These are phyloP conservation scores for Blera fallax DNA, from an alignment of 2,888 invertebrate genomes.

Conservation along the genomic window DNA sequence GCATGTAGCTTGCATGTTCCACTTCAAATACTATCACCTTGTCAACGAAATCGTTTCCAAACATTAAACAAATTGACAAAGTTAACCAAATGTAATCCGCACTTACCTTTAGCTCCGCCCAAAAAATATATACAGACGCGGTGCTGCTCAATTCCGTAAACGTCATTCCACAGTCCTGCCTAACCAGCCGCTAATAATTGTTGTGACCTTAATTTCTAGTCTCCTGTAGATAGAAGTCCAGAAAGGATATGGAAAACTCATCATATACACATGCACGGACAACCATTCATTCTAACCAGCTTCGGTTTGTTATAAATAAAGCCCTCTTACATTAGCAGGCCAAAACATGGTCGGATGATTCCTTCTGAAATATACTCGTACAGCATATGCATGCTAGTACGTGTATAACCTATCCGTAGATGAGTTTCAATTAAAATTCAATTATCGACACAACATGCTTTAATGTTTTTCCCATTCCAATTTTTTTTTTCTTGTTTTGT, in stretches of 20 bases:
- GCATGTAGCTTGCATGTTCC: neutral
- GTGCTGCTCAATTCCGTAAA: neutral
- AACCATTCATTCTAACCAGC: too few relatives aligned
- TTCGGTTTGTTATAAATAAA: constrained; percentile 2
- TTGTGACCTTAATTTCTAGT: constrained; percentile 25
- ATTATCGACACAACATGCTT: constrained; percentile 28
- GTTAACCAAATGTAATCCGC: too few relatives aligned
- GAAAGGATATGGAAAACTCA: constrained; percentile 29
- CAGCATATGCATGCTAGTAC: neutral
- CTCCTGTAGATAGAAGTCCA: neutral
- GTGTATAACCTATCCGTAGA: neutral
- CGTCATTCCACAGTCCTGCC: neutral
- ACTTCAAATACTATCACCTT: neutral
- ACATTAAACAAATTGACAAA: neutral
- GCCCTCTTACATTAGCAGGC: constrained; percentile 3
- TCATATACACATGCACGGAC: neutral
- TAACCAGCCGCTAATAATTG: neutral
- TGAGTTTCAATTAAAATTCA: constrained; percentile 59
- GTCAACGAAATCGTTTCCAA: neutral
- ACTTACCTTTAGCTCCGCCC: too few relatives aligned
- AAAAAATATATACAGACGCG: too few relatives aligned
- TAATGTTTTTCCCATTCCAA: constrained; percentile 40
- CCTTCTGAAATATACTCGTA: neutral
- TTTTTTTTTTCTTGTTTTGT: neutral
- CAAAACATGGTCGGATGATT: neutral